Evolutionary conservation across 1,140 invertebrate genomes (phyloP), one percentile per base, ranked within the genome.

Genomic region (Maniola jurtina): DNA sequence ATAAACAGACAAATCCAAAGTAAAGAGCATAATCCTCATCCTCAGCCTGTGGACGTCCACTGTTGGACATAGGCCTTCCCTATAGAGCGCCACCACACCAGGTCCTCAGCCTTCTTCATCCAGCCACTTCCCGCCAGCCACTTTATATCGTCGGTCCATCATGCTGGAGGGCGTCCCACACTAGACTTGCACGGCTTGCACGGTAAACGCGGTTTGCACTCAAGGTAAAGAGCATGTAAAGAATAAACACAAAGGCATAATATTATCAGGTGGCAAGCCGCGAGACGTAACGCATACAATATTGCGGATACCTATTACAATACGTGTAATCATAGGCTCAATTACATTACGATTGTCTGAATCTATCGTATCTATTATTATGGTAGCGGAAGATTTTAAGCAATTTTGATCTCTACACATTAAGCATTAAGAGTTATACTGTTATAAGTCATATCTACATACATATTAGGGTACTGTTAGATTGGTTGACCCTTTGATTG

Each of bases 291-390:
- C 48, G 16, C 7, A 25, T 16, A 52, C 3, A 52, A 25, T 52
- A 52, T 52, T 14, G 48, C 2, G 13, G 16, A 55, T 55, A n/a
- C 34, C 35, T 34, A 25, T 55, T 55, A 55, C 52, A 55, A 55
- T 55, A 55, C 52, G 52, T 55, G 52, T 55, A 55, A 55, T 55
- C 52, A 55, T 9, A 6, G 25, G 52, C 11, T 55, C 52, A 55
- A 55, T 55, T 55, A 34, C 52, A 55, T 11, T n/a, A 34, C 13
- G 52, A 55, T 55, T 55, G 52, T 55, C 13, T 55, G 52, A 55
- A 34, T 9, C 33, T 34, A n/a, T 6, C 10, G 25, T 34, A 6
- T 25, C 25, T 25, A 25, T 13, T n/a, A 34, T 16, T 34, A 13
- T 14, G 11, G 13, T 1, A 13, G 33, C 3, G 9, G 2, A 55